Evolutionary conservation across 2,113 vertebrate genomes (phyloP).

Genomic region (Pseudopipra pipra): DNA sequence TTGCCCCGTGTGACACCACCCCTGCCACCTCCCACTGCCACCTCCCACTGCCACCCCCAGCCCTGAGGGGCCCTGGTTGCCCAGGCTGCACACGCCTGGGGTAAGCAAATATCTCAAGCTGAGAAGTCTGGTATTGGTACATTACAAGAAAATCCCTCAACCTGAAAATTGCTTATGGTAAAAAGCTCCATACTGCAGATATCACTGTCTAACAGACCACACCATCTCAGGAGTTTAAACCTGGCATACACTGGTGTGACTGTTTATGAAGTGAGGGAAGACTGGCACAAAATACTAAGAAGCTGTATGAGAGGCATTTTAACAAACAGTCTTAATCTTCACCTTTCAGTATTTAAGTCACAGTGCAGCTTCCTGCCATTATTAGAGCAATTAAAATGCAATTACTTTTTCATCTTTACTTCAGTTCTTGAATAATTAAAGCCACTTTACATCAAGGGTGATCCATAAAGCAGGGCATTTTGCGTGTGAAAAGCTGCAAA

Average conservation of each 20-base stretch:
- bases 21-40: background rate
- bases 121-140: background rate
- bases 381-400: conserved; percentile 66
- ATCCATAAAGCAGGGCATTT: conserved; percentile 47
- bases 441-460: conserved; percentile 11
- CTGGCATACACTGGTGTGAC: background rate
- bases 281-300: background rate
- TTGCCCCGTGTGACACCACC: background rate
- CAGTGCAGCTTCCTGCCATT: conserved; percentile 60
- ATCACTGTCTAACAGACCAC: background rate
- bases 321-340: conserved; percentile 47
- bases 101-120: background rate
- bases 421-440: conserved; percentile 59
- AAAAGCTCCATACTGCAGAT: background rate
- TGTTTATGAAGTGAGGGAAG: background rate
- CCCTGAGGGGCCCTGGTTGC: background rate
- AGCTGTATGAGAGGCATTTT: background rate
- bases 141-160: conserved; percentile 42
- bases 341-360: conserved; percentile 56
- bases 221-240: background rate
- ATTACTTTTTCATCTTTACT: conserved; percentile 67
- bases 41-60: background rate
- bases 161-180: conserved; percentile 37
- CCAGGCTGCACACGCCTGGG: background rate
- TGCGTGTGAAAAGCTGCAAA: background rate